Percentiles rank a stretch among this genome's conserved stretches.
Conservation (phyloP, 1,140 invertebrate species). For the Mercenaria mercenaria region DNA sequence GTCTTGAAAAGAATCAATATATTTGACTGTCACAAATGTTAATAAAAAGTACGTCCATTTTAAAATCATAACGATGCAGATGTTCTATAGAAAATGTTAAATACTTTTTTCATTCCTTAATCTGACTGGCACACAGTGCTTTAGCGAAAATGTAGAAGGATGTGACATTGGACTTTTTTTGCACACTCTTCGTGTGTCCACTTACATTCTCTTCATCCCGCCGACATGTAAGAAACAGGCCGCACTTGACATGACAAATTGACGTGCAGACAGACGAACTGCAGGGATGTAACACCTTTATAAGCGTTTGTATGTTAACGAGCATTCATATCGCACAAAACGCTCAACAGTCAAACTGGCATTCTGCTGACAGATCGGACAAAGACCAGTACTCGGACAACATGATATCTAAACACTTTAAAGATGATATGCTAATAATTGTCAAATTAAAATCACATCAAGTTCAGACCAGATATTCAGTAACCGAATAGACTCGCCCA, state of each 20-base stretch:
- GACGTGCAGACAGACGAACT: slow-evolving; percentile 51
- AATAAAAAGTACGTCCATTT: no score
- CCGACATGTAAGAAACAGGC: slow-evolving; percentile 25
- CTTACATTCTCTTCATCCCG: background rate
- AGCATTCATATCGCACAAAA: slow-evolving; percentile 60
- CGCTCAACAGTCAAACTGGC: slow-evolving; percentile 50
- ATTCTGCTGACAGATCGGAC: slow-evolving; percentile 57
- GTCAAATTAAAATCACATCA: slow-evolving; percentile 67
- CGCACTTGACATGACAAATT: slow-evolving; percentile 45
- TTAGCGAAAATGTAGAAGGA: no score
- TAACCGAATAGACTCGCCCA: background rate
- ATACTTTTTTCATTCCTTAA: no score
- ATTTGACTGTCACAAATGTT: no score
- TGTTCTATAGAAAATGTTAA: no score
- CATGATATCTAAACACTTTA: background rate
- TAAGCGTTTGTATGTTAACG: slow-evolving; percentile 62
- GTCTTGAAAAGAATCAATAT: no score
- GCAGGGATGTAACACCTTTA: slow-evolving; percentile 41
- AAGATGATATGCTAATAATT: slow-evolving; percentile 65
- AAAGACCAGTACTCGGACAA: slow-evolving; percentile 52
- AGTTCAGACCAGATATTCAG: background rate
- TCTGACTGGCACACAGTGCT: no score
- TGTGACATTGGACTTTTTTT: no score
- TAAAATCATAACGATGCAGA: no score
- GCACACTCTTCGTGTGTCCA: background rate